phyloP scores from a whole-genome alignment of 1,140 invertebrate genomes.

The Diabrotica undecimpunctata region DNA sequence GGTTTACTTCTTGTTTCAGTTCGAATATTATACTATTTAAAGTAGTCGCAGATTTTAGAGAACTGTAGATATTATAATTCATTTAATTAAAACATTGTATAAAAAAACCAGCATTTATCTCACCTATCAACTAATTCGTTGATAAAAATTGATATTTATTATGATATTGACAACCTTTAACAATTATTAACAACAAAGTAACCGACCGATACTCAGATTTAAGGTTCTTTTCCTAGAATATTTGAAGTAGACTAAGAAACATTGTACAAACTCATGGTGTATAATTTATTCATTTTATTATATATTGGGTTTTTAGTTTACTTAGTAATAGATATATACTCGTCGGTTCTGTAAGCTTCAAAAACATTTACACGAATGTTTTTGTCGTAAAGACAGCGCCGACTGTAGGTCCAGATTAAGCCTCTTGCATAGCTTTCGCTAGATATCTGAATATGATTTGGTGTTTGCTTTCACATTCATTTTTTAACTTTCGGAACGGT shows the following conservation, averaged over 20 bases:
- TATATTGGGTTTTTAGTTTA: constrained; percentile 35
- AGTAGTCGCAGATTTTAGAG: no score
- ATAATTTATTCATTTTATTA: constrained; percentile 22
- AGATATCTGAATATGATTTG: constrained; percentile 42
- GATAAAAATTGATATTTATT: no score
- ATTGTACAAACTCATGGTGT: constrained; percentile 35
- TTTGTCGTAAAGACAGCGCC: background rate
- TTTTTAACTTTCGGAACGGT: constrained; percentile 23
- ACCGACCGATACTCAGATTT: background rate
- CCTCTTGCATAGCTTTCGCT: constrained; percentile 45
- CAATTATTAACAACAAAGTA: no score
- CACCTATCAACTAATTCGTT: no score
- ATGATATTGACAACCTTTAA: no score
- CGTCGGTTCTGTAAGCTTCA: background rate
- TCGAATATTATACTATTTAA: no score
- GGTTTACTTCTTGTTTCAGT: no score
- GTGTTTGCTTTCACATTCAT: constrained; percentile 32
- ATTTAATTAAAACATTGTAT: no score
- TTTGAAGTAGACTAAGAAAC: constrained; percentile 21
- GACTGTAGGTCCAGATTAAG: constrained; percentile 36
- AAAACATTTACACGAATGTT: background rate
- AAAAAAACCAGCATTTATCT: no score
- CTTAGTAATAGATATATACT: constrained; percentile 25
- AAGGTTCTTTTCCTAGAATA: constrained; percentile 3
- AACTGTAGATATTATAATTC: no score